Evolutionary conservation across 2,888 invertebrate species (phyloP), one percentile per base, ranked within the genome.

Genomic region (Plagodis pulveraria): DNA sequence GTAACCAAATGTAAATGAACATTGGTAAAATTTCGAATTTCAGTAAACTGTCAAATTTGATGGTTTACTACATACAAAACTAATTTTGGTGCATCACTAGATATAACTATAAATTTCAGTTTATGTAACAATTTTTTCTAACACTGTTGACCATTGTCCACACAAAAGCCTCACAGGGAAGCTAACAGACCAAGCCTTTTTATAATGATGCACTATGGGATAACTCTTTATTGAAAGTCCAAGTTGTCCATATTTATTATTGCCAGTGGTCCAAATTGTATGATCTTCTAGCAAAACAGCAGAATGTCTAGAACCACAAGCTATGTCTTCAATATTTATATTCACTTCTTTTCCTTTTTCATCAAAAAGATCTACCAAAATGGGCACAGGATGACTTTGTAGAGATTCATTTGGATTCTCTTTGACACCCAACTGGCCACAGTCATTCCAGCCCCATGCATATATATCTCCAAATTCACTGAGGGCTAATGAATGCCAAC

Each of bases 391-490:
- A 62, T 76, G 82, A 60, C 84, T 90, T 65, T 80, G 79, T 10
- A 74, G 50, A 33, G 63, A 62, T 48, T 72, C 70, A 45, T 64
- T 67, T 62, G 83, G 78, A 40, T 77, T 78, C 59, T 89, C 87
- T 38, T 85, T 81, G 36, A 96, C 83, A 6, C 98, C 98, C 11
- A 98, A 86, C 83, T 98, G 98, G 0, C 98, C 98, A 74, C 94
- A 94, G 63, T 96, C 95, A 86, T 98, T 98, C 96, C 97, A 98
- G 6, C 98, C 98, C 98, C 98, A 98, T 2, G 94, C 93, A 79
- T 98, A 98, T 0, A 98, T 77, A 81, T 98, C 98, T 10, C 97
- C 98, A 82, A 93, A 94, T 73, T 94, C 93, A 69, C 97, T 97
- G 6, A 98, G 81, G 8, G 96, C 97, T 51, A 96, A 94, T 54